Evolutionary conservation across 2,113 vertebrate species (phyloP).

Genomic region (Microtus richardsoni): DNA sequence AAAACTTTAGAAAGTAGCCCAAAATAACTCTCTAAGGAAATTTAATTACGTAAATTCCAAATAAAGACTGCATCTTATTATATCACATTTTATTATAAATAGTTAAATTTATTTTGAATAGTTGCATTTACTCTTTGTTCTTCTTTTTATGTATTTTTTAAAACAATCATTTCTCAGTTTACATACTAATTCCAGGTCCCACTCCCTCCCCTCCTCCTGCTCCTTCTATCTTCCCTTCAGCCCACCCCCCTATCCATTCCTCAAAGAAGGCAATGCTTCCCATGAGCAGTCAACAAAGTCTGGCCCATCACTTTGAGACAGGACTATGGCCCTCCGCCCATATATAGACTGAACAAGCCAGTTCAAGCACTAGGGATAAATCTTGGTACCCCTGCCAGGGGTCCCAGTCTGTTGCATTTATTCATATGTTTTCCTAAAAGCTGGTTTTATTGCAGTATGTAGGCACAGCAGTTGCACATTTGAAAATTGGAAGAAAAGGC

Average conservation of each 20-base stretch:
- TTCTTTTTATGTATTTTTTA: too few relatives aligned
- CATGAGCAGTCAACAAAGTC: too few relatives aligned
- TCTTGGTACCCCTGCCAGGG: too few relatives aligned
- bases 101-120: background rate
- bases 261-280: too few relatives aligned
- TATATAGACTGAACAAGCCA: too few relatives aligned
- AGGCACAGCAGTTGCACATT: background rate
- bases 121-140: background rate
- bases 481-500: background rate
- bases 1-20: background rate
- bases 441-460: background rate
- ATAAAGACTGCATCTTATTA: background rate
- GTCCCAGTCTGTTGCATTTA: background rate
- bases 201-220: too few relatives aligned
- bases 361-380: too few relatives aligned
- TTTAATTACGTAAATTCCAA: background rate
- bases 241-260: fast-evolving
- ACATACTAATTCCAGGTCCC: too few relatives aligned
- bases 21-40: background rate
- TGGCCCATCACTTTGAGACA: too few relatives aligned
- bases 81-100: background rate
- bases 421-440: background rate
- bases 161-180: too few relatives aligned
- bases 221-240: too few relatives aligned
- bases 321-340: too few relatives aligned